Percentiles rank a stretch among this genome's conserved stretches.
These are phyloP conservation scores for Cichladusa arquata DNA, from an alignment of 2,113 vertebrate species.

Conservation along the genomic window DNA sequence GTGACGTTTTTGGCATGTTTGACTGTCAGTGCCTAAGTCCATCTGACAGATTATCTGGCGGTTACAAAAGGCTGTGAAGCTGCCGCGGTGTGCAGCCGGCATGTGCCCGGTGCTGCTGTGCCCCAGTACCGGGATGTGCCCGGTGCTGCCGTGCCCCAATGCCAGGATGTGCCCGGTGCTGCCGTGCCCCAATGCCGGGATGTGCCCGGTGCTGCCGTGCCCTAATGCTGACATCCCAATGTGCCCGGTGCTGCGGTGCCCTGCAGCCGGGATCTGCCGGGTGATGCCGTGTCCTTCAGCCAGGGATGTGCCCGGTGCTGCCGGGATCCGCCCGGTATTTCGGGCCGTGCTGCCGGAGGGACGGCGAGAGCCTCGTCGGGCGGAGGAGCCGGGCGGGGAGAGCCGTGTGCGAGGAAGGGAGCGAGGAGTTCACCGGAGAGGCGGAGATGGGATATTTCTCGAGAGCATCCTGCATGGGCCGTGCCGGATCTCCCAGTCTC, in stretches of 20 bases:
- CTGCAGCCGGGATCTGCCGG: accelerated
- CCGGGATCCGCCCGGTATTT: neutral
- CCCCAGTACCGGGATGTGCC: neutral
- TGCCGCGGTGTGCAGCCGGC: neutral
- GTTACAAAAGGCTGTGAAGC: neutral
- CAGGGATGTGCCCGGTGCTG: neutral
- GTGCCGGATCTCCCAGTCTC: neutral
- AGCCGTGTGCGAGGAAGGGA: neutral
- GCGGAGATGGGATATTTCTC: neutral
- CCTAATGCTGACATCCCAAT: no score
- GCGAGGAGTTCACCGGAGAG: neutral
- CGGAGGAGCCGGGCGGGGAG: accelerated
- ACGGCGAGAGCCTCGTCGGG: neutral
- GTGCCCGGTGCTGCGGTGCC: accelerated
- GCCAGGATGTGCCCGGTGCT: neutral
- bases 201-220: neutral
- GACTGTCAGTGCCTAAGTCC: slow-evolving; percentile 5
- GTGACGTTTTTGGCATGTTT: slow-evolving; percentile 20
- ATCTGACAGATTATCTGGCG: neutral
- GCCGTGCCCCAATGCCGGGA: neutral
- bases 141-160: neutral
- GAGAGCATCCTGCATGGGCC: neutral
- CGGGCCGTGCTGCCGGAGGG: neutral
- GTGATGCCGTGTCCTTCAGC: no score
- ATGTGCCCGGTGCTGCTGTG: neutral